These are phyloP conservation scores for Ifrita kowaldi DNA, from an alignment of 2,113 vertebrate genomes.

Conservation along the genomic window DNA sequence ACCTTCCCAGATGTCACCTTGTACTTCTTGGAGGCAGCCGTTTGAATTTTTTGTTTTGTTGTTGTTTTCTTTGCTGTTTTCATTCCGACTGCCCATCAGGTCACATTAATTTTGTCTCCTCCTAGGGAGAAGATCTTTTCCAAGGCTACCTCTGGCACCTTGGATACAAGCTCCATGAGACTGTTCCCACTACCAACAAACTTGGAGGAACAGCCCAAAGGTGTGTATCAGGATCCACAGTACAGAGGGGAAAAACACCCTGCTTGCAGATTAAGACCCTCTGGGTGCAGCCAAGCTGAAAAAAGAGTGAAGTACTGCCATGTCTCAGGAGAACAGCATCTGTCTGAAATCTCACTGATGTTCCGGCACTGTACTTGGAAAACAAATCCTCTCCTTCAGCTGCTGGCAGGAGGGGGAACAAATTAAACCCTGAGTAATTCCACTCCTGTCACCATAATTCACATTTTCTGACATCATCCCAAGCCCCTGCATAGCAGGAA, in stretches of 20 bases:
- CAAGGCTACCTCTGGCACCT: neutral
- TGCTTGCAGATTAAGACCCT: neutral
- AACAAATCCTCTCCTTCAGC: neutral
- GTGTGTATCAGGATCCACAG: neutral
- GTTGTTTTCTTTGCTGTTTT: neutral
- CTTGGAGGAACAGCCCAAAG: neutral
- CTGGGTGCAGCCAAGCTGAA: neutral
- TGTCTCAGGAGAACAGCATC: neutral
- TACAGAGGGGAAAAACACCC: accelerated
- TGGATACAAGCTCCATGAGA: neutral
- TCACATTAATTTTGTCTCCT: neutral
- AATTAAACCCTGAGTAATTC: neutral
- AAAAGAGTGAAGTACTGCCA: neutral
- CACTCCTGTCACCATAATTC: neutral
- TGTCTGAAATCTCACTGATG: neutral
- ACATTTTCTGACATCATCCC: neutral
- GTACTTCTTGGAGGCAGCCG: neutral
- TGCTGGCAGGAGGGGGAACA: neutral
- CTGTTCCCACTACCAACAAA: neutral
- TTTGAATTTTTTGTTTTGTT: neutral
- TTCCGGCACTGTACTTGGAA: neutral
- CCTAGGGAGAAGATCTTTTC: neutral
- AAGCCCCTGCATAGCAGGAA: neutral
- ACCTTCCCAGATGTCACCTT: neutral
- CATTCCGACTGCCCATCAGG: neutral